Evolutionary conservation across 2,797 vertebrate species (phyloP), one percentile per base, ranked within the genome.

Genomic region (Sebastes oblongus): DNA sequence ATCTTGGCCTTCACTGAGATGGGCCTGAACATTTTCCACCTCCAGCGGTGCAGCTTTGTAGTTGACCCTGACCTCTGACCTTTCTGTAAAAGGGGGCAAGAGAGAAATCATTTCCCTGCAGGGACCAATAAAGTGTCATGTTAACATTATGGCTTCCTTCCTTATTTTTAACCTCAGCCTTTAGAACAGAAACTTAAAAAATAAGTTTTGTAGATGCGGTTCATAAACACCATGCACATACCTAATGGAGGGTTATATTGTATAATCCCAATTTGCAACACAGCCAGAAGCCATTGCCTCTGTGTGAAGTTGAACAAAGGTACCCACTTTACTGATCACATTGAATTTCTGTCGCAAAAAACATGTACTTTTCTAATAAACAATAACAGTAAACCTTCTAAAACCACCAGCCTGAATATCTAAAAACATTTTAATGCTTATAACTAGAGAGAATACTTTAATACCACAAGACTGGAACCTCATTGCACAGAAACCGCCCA

Each of bases 1-100:
- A 60, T 54, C 66, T 27, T 46, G 5, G 58, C 62, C 24, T 5
- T 22, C 22, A 50, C 10, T 73, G 12, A 46, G 24, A 29, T 20
- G 20, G 52, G 42, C 36, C 62, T 56, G 62, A 65, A 46, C 29
- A 75, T 80, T 59, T 77, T 74, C 58, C 55, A 75, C 62, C 66
- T 76, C 77, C 66, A 71, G 73, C 11, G 10, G 65, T 25, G 74
- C 22, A 27, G 73, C 65, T 86, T 86, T 80, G 84, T 66, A 80
- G 73, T 69, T 80, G 80, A 84, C 78, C 73, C 68, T 77, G 65
- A 84, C 66, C 86, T 81, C 9, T 74, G 75, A 70, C 62, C 55
- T 78, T 0, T 79, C 59, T 77, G 66, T 79, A 22, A 81, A 88
- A 70, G 14, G 12, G 55, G 29, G 8, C 7, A 42, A 66, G 7